These are phyloP conservation scores for Tanaodytes sp. DNA, from an alignment of 2,888 invertebrate species.

Conservation along the genomic window DNA sequence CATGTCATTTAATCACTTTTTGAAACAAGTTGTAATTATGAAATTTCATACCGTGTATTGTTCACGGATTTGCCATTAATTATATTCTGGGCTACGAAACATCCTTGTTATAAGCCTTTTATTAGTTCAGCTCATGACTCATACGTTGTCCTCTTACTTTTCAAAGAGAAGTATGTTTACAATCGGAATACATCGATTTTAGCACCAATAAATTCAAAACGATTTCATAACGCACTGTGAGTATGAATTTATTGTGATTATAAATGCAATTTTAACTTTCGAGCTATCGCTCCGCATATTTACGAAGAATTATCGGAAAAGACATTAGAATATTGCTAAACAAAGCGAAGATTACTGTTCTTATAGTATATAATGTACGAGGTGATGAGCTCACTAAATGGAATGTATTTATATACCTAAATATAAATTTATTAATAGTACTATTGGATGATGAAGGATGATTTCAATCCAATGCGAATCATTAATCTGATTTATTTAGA, in stretches of 20 bases:
- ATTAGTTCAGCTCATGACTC: conserved; percentile 25
- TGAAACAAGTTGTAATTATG: no score
- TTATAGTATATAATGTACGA: conserved; percentile 8
- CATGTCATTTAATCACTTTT: no score
- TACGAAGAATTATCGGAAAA: conserved; percentile 16
- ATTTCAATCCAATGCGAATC: conserved; percentile 22
- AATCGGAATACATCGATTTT: conserved; percentile 21
- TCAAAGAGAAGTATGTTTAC: conserved; percentile 22
- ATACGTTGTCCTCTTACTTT: conserved; percentile 22
- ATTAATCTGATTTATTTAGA: conserved; percentile 33
- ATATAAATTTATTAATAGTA: conserved; percentile 26
- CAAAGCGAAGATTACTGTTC: conserved; percentile 6
- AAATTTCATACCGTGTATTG: no score
- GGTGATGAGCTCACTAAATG: conserved; percentile 27
- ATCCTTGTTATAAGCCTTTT: conserved; percentile 7
- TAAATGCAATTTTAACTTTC: conserved; percentile 1
- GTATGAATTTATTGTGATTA: conserved; percentile 16
- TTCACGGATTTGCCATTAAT: no score
- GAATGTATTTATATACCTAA: conserved; percentile 24
- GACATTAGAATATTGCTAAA: conserved; percentile 29
- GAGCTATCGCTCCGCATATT: not conserved
- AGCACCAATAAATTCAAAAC: conserved; percentile 29
- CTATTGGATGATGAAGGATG: not conserved
- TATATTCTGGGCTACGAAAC: not conserved
- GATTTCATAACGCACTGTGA: conserved; percentile 10